These are phyloP conservation scores for Macrocentrus cingulum DNA, from an alignment of 1,140 invertebrate species.

Conservation along the genomic window DNA sequence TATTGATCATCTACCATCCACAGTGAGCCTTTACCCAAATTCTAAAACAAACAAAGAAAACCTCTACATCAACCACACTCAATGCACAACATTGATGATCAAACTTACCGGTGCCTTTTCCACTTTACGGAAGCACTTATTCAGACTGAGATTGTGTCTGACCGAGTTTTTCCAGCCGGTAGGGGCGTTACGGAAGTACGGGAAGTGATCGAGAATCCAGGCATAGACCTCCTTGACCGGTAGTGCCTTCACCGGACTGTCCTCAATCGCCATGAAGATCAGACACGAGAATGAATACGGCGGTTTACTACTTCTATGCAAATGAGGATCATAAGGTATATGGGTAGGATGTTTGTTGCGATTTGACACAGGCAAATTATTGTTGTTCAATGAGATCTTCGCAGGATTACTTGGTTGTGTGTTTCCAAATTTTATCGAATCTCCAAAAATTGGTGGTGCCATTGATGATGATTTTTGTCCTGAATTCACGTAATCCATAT, in stretches of 20 bases:
- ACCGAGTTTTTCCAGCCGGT: constrained; percentile 99
- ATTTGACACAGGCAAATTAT: constrained; percentile 54
- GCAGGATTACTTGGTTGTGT: constrained; percentile 49
- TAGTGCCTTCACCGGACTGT: constrained; percentile 82
- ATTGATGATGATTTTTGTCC: constrained; percentile 38
- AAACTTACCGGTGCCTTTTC: constrained; percentile 83
- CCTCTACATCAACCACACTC: too few species aligned
- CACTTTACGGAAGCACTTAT: constrained; percentile 97
- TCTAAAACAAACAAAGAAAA: too few species aligned
- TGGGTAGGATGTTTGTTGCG: constrained; percentile 71
- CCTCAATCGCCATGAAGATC: constrained; percentile 97
- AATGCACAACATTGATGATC: too few species aligned
- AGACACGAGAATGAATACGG: constrained; percentile 94
- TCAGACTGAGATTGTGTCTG: constrained; percentile 91
- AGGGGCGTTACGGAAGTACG: constrained; percentile 93
- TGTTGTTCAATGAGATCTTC: constrained; percentile 56
- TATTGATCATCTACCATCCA: constrained; percentile 94
- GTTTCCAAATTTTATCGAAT: constrained; percentile 40
- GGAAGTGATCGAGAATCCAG: constrained; percentile 97
- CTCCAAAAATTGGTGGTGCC: constrained; percentile 40
- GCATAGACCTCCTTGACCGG: constrained; percentile 97
- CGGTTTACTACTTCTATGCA: constrained; percentile 85
- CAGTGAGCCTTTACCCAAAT: constrained; percentile 89
- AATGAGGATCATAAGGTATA: constrained; percentile 73
- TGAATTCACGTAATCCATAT: constrained; percentile 35